A percentile compares a stretch with the other conserved stretches of the same genome.
Conservation (phyloP, 2,888 invertebrate species). For the Gisinianus flammeolus region DNA sequence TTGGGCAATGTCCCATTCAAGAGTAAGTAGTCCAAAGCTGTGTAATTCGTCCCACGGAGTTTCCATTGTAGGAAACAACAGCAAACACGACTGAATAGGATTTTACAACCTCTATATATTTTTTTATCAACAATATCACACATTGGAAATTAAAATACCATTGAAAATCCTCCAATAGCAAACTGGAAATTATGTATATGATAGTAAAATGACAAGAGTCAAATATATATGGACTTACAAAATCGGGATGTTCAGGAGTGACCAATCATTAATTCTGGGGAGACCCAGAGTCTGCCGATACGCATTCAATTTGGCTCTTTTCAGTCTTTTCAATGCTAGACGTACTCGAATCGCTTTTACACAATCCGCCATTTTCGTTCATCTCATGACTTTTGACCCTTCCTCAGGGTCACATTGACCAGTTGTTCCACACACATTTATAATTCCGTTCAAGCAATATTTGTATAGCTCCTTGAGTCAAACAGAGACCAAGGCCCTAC, state of each 20-base stretch:
- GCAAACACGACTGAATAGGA: slow-evolving; percentile 32
- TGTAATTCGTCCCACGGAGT: background rate
- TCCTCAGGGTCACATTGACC: too few relatives aligned
- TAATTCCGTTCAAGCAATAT: too few relatives aligned
- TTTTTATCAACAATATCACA: too few relatives aligned
- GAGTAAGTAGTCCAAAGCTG: slow-evolving; percentile 48
- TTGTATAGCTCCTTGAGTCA: too few relatives aligned
- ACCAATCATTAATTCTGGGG: slow-evolving; percentile 43
- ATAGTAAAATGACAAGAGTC: too few relatives aligned
- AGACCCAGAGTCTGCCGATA: slow-evolving; percentile 49
- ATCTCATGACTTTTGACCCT: too few relatives aligned
- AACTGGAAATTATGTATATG: too few relatives aligned
- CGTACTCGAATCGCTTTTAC: slow-evolving; percentile 36
- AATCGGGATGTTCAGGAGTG: slow-evolving; percentile 36
- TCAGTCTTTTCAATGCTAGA: slow-evolving; percentile 40
- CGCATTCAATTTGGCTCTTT: slow-evolving; percentile 51
- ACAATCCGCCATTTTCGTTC: slow-evolving; percentile 2
- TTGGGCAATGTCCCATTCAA: slow-evolving; percentile 68
- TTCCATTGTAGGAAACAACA: slow-evolving; percentile 44
- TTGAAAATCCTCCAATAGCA: too few relatives aligned
- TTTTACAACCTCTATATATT: slow-evolving; percentile 28
- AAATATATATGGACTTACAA: too few relatives aligned
- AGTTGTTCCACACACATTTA: too few relatives aligned
- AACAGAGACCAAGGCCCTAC: too few relatives aligned
- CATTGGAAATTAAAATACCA: too few relatives aligned